Base-by-base conservation (phyloP, 2,888 invertebrate genomes). In the Netelia melanura region DNA sequence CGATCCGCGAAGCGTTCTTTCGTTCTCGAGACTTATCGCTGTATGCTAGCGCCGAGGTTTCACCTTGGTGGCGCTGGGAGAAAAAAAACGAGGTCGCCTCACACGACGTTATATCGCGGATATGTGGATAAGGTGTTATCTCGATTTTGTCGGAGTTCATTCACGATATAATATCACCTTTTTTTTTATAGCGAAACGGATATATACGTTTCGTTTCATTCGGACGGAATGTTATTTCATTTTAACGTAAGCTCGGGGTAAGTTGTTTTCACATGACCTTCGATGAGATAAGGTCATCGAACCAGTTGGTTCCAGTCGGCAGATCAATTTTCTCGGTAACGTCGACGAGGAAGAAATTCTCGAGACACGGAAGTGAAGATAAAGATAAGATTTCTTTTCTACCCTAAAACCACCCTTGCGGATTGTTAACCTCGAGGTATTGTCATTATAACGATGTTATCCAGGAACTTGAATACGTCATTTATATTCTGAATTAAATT, bases 1-100 rank as follows among this genome's bases (percentile, higher is more conserved):
- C 56, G 56, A 80, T 65, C 56, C 79, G 14, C 71, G 43, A 38
- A 38, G 21, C 17, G 9, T 10, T 54, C 61, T 54, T 48, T 11
- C n/a, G n/a, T 10, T 54, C 54, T 54, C 3, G 30, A 30, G 5
- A 30, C 30, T 30, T 30, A 30, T 30, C 30, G 14, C 77, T 25
- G 17, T 38, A 30, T 52, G 62, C 62, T 62, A 11, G 30, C 62
- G n/a, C 62, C n/a, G 9, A 38, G 30, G 56, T 56, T 71, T 38
- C 11, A 14, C 56, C 17, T 5, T 71, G 38, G 48, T 30, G 56
- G 17, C 25, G 3, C 9, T 23, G 9, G n/a, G 54, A n/a, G 17
- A n/a, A 11, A 58, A 58, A 48, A 58, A 58, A 1, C 3, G 9
- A n/a, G 3, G 30, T 30, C 30, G 30, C 30, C 5, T 3, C 30